Evolutionary conservation across 2,888 invertebrate genomes (phyloP).

Genomic region (Hirtodrosophila cameraria): DNA sequence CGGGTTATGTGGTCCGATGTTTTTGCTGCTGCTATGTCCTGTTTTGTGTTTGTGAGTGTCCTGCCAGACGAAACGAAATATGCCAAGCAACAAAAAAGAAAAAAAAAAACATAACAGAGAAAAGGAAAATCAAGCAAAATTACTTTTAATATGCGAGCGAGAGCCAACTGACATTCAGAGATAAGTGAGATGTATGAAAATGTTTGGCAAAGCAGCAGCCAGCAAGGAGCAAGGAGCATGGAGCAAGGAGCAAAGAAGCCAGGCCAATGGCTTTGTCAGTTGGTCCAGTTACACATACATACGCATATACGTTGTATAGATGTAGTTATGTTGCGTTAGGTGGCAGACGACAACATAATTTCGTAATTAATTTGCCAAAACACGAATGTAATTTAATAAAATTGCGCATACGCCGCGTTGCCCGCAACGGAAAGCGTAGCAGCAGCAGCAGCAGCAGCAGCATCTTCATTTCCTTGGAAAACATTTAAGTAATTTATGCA

Average conservation of each 20-base stretch:
- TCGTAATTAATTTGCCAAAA: constrained; percentile 81
- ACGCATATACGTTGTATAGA: constrained; percentile 34
- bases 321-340: constrained; percentile 51
- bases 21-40: background rate
- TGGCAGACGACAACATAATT: constrained; percentile 78
- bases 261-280: constrained; percentile 22
- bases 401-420: constrained; percentile 76
- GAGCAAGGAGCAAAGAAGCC: constrained; percentile 32
- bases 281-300: constrained; percentile 1
- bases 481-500: constrained; percentile 79
- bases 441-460: constrained; percentile 21
- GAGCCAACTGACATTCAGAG: constrained; percentile 59
- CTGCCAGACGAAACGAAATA: constrained; percentile 59
- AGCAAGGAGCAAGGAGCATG: constrained; percentile 18
- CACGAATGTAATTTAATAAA: constrained; percentile 81
- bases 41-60: constrained; percentile 13
- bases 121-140: constrained; percentile 65
- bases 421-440: constrained; percentile 5
- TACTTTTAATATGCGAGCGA: constrained; percentile 72
- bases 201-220: background rate
- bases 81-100: too few relatives aligned
- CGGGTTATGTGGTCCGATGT: constrained; percentile 39
- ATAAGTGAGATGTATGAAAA: constrained; percentile 69
- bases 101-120: background rate
- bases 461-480: constrained; percentile 59